Base-by-base conservation (phyloP, 2,797 vertebrate genomes). In the Phrynocephalus forsythii region DNA sequence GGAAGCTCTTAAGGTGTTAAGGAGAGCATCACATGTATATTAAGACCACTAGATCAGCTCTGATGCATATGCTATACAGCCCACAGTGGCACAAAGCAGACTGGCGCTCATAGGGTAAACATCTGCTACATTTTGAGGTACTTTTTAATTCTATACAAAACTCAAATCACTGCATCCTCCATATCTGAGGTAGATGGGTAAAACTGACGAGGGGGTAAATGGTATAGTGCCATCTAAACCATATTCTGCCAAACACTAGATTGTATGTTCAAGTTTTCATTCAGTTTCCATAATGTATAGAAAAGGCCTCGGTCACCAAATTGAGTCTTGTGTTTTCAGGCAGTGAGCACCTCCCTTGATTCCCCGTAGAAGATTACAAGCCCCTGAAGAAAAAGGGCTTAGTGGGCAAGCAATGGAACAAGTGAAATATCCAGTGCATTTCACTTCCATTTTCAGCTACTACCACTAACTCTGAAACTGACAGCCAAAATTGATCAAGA, bases 51-150 rank as follows among this genome's bases (percentile, higher is more conserved):
- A 66, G 44, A 68, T 78, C 33, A 60, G 38, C 63, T 77, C 10
- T 56, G 48, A 44, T 68, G 24, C 8, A 76, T 56, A 22, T 73
- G 5, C 33, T 30, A 44, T 44, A 77, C 79, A 91, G 84, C 68
- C 56, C 78, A 87, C 3, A 91, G 89, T 78, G 89, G 89, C 92
- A 93, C 30, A 94, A 90, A 94, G 93, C 88, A 84, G 86, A 91
- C 84, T 94, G 89, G 94, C 82, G 84, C 90, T 90, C n/a, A 7
- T 66, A 82, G 85, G 38, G 15, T 22, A 69, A 84, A 71, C 56
- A 75, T 44, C 28, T 78, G 86, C 68, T 85, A 28, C 79, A 66
- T 63, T 79, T 13, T 84, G 79, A 91, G 85, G 75, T 89, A 95
- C 85, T 63, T 81, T 50, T 91, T 89, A 44, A 90, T 92, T 79